A percentile compares a stretch with the other conserved stretches of the same genome.
phyloP scores from a whole-genome alignment of 1,140 invertebrate species.

The Drosophila trapezifrons region DNA sequence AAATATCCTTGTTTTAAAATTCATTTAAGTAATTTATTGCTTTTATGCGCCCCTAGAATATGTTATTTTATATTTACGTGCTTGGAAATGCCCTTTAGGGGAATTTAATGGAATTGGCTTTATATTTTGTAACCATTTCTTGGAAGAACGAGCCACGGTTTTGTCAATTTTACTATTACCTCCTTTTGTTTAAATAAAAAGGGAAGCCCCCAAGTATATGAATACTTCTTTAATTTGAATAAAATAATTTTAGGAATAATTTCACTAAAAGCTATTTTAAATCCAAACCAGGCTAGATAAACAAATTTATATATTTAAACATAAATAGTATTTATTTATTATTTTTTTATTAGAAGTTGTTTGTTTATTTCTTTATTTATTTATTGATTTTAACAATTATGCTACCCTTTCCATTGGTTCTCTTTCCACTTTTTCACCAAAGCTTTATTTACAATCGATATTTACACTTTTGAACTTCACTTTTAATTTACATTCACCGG shows the following conservation, averaged over 20 bases:
- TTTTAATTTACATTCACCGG: slow-evolving; percentile 26
- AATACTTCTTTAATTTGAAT: too few relatives aligned
- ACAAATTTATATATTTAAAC: too few relatives aligned
- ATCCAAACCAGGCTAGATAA: too few relatives aligned
- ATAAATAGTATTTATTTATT: too few relatives aligned
- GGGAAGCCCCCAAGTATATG: too few relatives aligned
- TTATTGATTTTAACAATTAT: too few relatives aligned
- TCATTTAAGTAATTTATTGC: background rate
- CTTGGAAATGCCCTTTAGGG: background rate
- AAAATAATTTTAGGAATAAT: background rate
- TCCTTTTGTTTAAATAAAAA: too few relatives aligned
- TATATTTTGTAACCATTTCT: background rate
- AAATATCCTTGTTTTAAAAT: background rate
- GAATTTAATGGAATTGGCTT: background rate
- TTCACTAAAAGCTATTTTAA: too few relatives aligned
- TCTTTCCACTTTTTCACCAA: slow-evolving; percentile 4
- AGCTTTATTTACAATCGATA: slow-evolving; percentile 2
- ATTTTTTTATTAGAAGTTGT: accelerated
- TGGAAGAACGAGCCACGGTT: background rate
- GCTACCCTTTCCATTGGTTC: background rate
- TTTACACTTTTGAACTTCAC: slow-evolving; percentile 5
- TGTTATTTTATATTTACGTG: background rate
- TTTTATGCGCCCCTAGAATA: background rate
- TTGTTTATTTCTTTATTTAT: too few relatives aligned
- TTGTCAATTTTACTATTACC: background rate